Conservation (phyloP, 1,140 invertebrate genomes). For the Drosophila lowei region DNA sequence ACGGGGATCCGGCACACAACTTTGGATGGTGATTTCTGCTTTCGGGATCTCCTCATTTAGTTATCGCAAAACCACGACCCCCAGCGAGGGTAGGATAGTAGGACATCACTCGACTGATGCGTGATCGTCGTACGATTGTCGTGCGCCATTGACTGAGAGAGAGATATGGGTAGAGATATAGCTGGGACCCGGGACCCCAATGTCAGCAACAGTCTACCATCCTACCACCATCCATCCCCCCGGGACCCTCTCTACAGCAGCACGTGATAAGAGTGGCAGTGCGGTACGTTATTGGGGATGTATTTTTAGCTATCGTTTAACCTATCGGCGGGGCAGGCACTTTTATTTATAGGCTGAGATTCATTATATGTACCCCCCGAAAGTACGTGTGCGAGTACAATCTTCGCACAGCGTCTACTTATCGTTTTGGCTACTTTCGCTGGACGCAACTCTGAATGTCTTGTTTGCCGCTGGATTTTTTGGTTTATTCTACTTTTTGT, state of each 20-base stretch:
- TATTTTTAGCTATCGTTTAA: constrained; percentile 60
- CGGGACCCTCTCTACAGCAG: constrained; percentile 19
- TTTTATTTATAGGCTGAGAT: constrained; percentile 64
- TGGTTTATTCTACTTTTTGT: not conserved
- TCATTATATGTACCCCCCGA: constrained; percentile 25
- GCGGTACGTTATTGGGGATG: not conserved
- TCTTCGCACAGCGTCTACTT: not conserved
- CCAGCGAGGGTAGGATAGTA: constrained; percentile 5
- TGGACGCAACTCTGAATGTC: not conserved
- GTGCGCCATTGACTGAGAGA: constrained; percentile 30
- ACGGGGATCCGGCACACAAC: constrained; percentile 11
- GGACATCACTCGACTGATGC: constrained; percentile 38
- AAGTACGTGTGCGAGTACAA: constrained; percentile 3
- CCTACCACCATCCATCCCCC: constrained; percentile 6
- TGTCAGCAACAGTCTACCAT: not conserved
- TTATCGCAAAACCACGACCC: constrained; percentile 26
- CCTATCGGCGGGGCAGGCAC: constrained; percentile 30
- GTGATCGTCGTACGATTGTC: constrained; percentile 47
- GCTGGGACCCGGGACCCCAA: constrained; percentile 13
- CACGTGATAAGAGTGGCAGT: constrained; percentile 61
- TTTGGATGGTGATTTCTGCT: not conserved
- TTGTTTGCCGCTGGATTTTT: not conserved
- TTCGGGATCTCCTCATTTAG: constrained; percentile 35
- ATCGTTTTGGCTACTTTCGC: constrained; percentile 19
- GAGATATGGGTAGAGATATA: constrained; percentile 32